Evolutionary conservation across 2,113 vertebrate genomes (phyloP).

Genomic region (Speoplatyrhinus poulsoni): DNA sequence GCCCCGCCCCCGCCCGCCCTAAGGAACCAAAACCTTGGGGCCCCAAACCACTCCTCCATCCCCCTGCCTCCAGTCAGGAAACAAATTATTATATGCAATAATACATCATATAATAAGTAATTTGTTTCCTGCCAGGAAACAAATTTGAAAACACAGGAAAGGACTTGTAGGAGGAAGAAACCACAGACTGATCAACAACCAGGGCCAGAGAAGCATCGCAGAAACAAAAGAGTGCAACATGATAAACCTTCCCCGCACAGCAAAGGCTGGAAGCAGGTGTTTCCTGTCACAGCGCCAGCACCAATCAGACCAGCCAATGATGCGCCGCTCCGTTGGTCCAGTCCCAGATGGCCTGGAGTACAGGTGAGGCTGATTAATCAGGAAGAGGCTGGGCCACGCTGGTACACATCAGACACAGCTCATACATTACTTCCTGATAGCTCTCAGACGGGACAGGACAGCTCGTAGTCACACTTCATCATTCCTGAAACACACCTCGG

Average conservation of each 20-base stretch:
- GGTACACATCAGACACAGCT: slow-evolving; percentile 54
- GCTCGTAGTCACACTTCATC: slow-evolving; percentile 46
- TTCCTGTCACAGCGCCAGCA: slow-evolving; percentile 21
- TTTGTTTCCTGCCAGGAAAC: too few species aligned
- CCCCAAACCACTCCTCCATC: too few species aligned
- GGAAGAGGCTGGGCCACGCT: slow-evolving; percentile 36
- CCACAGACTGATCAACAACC: not conserved
- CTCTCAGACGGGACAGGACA: slow-evolving; percentile 63
- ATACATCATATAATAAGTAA: too few species aligned
- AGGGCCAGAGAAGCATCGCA: not conserved
- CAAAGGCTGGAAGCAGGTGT: slow-evolving; percentile 24
- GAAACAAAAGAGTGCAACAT: not conserved
- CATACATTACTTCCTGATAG: slow-evolving; percentile 53
- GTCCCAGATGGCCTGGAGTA: slow-evolving; percentile 45
- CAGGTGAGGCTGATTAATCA: slow-evolving; percentile 69
- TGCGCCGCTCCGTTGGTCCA: slow-evolving; percentile 49
- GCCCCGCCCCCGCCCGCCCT: too few species aligned
- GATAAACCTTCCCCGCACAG: slow-evolving; percentile 6
- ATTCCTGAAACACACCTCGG: slow-evolving; percentile 29
- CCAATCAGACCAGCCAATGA: slow-evolving; percentile 65
- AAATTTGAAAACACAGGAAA: not conserved
- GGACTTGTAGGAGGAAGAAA: not conserved
- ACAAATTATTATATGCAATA: too few species aligned
- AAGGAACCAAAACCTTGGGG: too few species aligned
- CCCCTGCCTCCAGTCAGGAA: too few species aligned